A percentile compares a stretch with the other conserved stretches of the same genome.
Conservation (phyloP, 2,113 vertebrate species). For the Illadopsis cleaveri region DNA sequence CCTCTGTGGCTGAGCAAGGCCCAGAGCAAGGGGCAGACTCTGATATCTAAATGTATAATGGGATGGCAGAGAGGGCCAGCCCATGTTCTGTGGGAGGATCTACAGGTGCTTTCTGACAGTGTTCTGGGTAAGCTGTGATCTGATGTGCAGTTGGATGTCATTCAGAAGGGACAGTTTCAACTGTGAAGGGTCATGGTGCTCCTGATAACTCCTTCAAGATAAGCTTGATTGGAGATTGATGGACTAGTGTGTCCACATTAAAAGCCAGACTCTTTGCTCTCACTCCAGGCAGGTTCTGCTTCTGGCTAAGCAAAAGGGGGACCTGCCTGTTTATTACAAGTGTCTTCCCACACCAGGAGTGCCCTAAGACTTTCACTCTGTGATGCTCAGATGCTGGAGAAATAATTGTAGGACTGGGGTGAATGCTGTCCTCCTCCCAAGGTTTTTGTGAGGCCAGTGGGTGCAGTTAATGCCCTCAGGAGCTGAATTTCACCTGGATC, state of each 20-base stretch:
- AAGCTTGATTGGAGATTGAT: background rate
- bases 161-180: background rate
- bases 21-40: background rate
- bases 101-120: background rate
- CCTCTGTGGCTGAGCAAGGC: background rate
- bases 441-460: background rate
- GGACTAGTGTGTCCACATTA: rapidly evolving
- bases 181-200: background rate
- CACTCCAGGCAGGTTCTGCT: background rate
- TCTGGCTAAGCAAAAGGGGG: background rate
- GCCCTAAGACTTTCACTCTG: background rate
- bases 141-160: background rate
- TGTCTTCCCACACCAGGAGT: background rate
- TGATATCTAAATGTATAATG: background rate
- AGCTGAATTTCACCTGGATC: background rate
- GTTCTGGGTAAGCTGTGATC: background rate
- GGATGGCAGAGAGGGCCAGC: background rate
- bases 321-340: background rate
- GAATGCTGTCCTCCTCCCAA: background rate
- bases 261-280: background rate
- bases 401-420: background rate
- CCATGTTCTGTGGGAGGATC: background rate
- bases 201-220: background rate
- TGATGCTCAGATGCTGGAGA: background rate
- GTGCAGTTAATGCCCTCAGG: background rate